Evolutionary conservation across 2,888 invertebrate genomes (phyloP).

Genomic region (Linyphia triangularis): DNA sequence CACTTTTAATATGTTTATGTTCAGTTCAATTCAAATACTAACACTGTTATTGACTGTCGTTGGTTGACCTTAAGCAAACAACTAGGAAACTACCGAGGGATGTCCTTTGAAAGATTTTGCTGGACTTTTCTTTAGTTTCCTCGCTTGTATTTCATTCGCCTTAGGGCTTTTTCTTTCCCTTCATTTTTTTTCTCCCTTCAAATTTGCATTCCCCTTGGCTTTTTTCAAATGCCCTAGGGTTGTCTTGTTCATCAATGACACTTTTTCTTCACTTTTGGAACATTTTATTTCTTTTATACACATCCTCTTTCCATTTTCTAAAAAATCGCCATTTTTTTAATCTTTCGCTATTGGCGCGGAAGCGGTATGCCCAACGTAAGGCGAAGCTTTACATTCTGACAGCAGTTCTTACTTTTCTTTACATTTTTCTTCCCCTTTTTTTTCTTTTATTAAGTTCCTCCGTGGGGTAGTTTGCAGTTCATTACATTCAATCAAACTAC

Average conservation of each 20-base stretch:
- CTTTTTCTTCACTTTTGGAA: conserved; percentile 25
- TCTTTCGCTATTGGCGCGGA: conserved; percentile 45
- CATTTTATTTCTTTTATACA: conserved; percentile 18
- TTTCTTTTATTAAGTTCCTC: conserved; percentile 42
- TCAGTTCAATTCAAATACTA: conserved; percentile 14
- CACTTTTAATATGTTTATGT: not conserved
- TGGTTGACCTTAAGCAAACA: not conserved
- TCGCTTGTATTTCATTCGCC: conserved; percentile 22
- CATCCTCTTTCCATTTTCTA: conserved; percentile 61
- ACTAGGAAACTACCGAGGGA: not conserved
- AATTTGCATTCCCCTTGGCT: conserved; percentile 21
- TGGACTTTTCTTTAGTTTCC: conserved; percentile 6
- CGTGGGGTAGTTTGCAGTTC: conserved; percentile 61
- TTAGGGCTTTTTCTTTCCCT: conserved; percentile 22
- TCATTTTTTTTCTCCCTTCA: not conserved
- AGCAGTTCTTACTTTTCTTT: conserved; percentile 29
- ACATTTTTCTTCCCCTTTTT: not conserved
- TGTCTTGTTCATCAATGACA: conserved; percentile 55
- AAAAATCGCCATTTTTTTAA: conserved; percentile 53
- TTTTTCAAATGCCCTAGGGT: conserved; percentile 42
- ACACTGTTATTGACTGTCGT: not conserved
- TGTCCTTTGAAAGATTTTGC: conserved; percentile 5
- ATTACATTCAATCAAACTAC: conserved; percentile 67
- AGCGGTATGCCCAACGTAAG: conserved; percentile 58
- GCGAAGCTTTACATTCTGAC: conserved; percentile 58